phyloP scores from a whole-genome alignment of 1,140 invertebrate genomes.

The Rhizoglyphus robini region DNA sequence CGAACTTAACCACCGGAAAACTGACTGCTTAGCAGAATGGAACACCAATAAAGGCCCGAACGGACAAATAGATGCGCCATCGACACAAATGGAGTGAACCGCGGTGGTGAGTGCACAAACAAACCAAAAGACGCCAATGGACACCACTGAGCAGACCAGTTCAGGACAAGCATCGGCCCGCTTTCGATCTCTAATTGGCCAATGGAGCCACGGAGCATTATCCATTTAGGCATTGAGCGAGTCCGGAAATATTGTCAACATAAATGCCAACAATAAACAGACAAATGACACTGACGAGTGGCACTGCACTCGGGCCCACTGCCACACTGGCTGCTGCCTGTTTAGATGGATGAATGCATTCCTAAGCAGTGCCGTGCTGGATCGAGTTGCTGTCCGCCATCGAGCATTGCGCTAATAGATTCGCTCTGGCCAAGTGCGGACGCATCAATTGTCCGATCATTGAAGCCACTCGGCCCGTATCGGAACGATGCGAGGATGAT shows the following conservation, averaged over 20 bases:
- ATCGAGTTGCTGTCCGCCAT: neutral
- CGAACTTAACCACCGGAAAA: conserved; percentile 18
- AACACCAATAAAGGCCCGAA: neutral
- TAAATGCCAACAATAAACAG: neutral
- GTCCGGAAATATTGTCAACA: conserved; percentile 12
- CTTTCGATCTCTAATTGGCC: neutral
- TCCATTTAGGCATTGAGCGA: neutral
- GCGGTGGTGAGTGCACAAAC: neutral
- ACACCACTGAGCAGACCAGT: neutral
- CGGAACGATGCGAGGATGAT: neutral
- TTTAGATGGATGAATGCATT: conserved; percentile 16
- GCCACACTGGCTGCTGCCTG: neutral
- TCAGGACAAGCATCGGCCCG: neutral
- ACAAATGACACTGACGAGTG: conserved; percentile 5
- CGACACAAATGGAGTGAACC: neutral
- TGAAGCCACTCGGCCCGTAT: neutral
- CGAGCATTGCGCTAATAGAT: neutral
- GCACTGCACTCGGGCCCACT: neutral
- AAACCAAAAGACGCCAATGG: neutral
- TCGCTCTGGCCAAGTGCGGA: neutral
- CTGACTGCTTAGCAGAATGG: neutral
- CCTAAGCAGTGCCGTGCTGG: neutral
- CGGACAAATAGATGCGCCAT: neutral
- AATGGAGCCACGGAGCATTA: neutral
- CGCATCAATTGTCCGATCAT: neutral